Percentiles rank a stretch among this genome's conserved stretches.
Evolutionary conservation across 2,797 vertebrate genomes (phyloP).

Genomic region (Oceanodroma leucorhoa): DNA sequence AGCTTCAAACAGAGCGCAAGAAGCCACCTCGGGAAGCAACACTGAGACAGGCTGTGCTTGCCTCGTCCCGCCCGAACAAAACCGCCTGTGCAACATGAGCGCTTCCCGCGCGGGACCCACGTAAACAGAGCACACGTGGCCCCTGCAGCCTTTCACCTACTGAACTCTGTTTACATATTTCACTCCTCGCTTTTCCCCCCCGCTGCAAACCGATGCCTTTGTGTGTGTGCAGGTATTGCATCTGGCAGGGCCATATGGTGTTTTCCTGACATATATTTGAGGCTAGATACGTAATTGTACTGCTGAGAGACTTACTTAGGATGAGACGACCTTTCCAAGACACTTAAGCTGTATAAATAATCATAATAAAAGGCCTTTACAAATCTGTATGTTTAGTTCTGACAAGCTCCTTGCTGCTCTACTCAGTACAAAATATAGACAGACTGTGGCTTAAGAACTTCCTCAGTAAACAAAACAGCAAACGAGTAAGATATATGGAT

Average conservation of each 20-base stretch:
- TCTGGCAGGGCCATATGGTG: neutral
- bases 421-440: neutral
- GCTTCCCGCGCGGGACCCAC: neutral
- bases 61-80: neutral
- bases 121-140: neutral
- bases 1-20: neutral
- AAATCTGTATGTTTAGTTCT: neutral
- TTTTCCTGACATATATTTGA: neutral
- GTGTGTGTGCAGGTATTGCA: fast-evolving
- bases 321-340: neutral
- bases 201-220: neutral
- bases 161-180: neutral
- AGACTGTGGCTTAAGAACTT: neutral
- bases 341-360: neutral
- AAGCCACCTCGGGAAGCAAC: neutral
- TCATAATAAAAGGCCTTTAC: neutral
- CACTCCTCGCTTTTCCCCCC: neutral
- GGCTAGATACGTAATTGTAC: neutral
- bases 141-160: constrained; percentile 13
- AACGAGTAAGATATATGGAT: neutral
- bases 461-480: neutral
- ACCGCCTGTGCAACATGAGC: neutral
- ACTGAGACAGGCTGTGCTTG: neutral
- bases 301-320: neutral
- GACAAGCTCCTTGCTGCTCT: neutral